Evolutionary conservation across 1,140 invertebrate species (phyloP).

Genomic region (Tetragnatha versicolor): DNA sequence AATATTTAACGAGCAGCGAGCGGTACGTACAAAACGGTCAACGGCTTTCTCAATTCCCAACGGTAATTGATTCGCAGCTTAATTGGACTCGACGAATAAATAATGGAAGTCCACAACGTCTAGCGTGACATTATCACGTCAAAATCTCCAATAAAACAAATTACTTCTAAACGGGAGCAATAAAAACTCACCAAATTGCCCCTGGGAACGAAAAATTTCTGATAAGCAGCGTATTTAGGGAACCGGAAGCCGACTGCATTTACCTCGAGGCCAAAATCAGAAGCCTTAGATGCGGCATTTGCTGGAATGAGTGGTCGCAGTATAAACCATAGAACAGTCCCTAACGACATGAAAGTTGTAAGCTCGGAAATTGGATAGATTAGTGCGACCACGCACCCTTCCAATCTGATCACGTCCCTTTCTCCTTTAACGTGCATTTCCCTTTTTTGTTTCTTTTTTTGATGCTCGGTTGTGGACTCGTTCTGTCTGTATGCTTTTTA

Average conservation of each 20-base stretch:
- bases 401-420: constrained; percentile 15
- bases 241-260: not conserved
- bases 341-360: constrained; percentile 40
- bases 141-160: not conserved
- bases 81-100: no score
- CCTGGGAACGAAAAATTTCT: constrained; percentile 3
- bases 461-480: no score
- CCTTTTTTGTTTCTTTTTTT: no score
- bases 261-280: constrained; percentile 1
- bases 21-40: no score
- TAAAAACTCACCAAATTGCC: not conserved
- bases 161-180: constrained; percentile 16
- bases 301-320: not conserved
- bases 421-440: no score
- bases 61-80: no score
- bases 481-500: no score
- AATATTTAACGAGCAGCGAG: no score
- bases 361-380: constrained; percentile 47
- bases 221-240: constrained; percentile 21
- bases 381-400: constrained; percentile 22
- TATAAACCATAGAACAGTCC: constrained; percentile 11
- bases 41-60: no score
- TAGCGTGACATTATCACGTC: not conserved
- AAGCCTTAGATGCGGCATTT: constrained; percentile 2
- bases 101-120: no score